Base-by-base conservation (phyloP, 1,140 invertebrate genomes). In the Bombus confusus region DNA sequence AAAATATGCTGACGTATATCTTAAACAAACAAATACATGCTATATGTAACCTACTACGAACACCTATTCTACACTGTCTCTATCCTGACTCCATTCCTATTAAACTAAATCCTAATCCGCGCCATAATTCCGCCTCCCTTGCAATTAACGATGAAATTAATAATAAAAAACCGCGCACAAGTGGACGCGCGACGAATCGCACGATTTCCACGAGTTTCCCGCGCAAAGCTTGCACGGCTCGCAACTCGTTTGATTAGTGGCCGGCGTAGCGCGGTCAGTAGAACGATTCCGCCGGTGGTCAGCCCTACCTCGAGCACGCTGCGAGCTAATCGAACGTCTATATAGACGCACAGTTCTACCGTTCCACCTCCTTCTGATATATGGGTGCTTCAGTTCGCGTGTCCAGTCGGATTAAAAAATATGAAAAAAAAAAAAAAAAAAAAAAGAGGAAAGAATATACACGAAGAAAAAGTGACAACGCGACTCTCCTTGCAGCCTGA, bases 251-350 rank as follows among this genome's bases (percentile, higher is more conserved):
- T 81, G 84, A 85, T 85, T 85, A 81, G 47, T 68, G 43, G 68
- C 47, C n/a, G 83, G 39, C 78, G 78, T 66, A 41, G 43, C 37
- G 88, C 75, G 88, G 78, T 78, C 87, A 92, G 91, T 92, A 91
- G 88, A 92, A 91, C 85, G 85, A 89, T 92, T 89, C 86, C 68
- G 85, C 71, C 87, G 85, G 78, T 88, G 89, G 91, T 90, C 92
- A 91, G 88, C 80, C 91, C 28, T 41, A 57, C 25, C 41, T 80
- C 79, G 77, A 83, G 57, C 34, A 69, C 78, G 73, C 62, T 68
- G 25, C 71, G 3, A 75, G 84, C 68, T 86, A 88, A 89, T 89
- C 86, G 88, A 82, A 78, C 76, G 84, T 79, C 34, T 47, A 47
- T 22, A 66, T 34, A 15, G 12, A 41, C 12, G 6, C 31, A 25